Evolutionary conservation across 2,797 vertebrate genomes (phyloP), one percentile per base, ranked within the genome.

Genomic region (Tragopan temminckii): DNA sequence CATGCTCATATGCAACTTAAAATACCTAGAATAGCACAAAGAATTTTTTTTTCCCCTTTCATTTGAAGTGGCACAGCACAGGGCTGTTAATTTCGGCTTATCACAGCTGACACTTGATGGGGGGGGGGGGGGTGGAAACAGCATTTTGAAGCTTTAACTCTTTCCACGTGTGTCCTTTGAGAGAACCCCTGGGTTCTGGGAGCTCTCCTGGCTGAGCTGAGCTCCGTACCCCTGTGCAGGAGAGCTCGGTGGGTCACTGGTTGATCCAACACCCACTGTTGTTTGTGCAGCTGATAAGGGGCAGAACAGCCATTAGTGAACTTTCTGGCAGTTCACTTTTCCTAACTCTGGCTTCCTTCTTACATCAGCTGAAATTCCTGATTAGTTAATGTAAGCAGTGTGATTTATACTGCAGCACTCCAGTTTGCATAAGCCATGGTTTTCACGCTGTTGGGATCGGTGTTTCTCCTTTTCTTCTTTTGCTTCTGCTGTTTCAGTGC

Each of bases 11-110:
- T 82, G 82, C 91, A 96, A 96, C 96, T 96, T 96, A 95, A 96
- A 95, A 96, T 96, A 94, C 93, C 70, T 95, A 70, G 89, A 96
- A 95, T 96, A 95, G 93, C 92, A 95, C 93, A 90, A 92, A 91
- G 52, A 83, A 27, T 0, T 18, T 74, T 89, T 64, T 29, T 61
- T 29, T 13, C 46, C 5, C 90, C 85, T 59, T 96, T 88, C 93
- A 92, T 94, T 90, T 95, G 93, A 96, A 97, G 94, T 89, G 93
- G 72, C 68, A 53, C 84, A 75, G 50, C 50, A 74, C 66, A 84
- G 80, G 88, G 95, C 75, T 96, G 95, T 96, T 96, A 96, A 96
- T 96, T 96, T 94, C 93, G 94, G 95, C 91, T 96, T 96, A 96
- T 96, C 96, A 69, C 93, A 94, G 80, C 94, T 93, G 94, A 95